phyloP scores from a whole-genome alignment of 2,888 invertebrate species.

The Eupeodes luniger region DNA sequence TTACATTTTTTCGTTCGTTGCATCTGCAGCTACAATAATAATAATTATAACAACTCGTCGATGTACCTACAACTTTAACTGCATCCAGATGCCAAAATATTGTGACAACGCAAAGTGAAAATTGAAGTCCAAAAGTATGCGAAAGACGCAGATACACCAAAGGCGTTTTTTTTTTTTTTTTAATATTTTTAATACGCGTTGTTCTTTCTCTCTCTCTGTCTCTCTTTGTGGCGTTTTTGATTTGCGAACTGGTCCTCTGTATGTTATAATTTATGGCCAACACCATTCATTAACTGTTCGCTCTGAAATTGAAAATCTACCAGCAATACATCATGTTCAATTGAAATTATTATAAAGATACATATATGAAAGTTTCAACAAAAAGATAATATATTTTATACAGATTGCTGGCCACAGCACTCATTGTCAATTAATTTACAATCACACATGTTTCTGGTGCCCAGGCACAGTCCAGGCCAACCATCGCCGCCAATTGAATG shows the following conservation, averaged over 20 bases:
- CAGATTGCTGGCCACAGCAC: constrained; percentile 17
- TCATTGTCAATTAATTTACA: constrained; percentile 67
- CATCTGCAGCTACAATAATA: constrained; percentile 63
- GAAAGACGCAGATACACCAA: constrained; percentile 55
- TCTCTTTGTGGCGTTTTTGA: not conserved
- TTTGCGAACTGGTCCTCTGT: constrained; percentile 57
- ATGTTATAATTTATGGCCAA: constrained; percentile 64
- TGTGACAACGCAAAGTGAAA: constrained; percentile 60
- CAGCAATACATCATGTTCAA: constrained; percentile 49
- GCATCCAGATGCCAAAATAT: constrained; percentile 68
- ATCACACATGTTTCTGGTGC: constrained; percentile 39
- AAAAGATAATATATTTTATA: not conserved
- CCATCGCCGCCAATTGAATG: constrained; percentile 50
- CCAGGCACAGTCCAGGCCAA: too few species aligned
- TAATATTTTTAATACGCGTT: constrained; percentile 19
- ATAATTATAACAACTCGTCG: constrained; percentile 28
- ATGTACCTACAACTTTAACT: constrained; percentile 40
- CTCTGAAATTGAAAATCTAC: constrained; percentile 60
- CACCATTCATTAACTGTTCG: constrained; percentile 72
- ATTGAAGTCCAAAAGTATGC: constrained; percentile 27
- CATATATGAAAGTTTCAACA: not conserved
- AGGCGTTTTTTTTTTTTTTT: constrained; percentile 58
- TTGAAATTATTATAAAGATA: not conserved
- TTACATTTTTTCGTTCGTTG: constrained; percentile 17
- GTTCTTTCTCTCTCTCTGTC: constrained; percentile 10